Evolutionary conservation across 1,140 invertebrate species (phyloP).

Genomic region (Drosophila insularis): DNA sequence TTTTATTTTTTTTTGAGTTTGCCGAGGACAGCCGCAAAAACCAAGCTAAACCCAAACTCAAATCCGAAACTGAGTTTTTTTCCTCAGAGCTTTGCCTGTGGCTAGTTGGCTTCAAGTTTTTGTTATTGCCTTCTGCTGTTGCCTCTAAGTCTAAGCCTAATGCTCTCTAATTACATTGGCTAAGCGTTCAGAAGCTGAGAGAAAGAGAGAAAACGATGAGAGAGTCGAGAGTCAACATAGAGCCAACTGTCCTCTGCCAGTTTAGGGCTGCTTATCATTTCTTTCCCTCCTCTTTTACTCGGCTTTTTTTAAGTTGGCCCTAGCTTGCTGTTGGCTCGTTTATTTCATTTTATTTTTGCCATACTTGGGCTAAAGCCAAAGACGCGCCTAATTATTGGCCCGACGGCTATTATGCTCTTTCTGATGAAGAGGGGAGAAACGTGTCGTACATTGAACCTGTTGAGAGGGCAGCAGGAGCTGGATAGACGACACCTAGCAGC

Average conservation of each 20-base stretch:
- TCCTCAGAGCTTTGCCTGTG: slow-evolving; percentile 21
- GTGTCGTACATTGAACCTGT: slow-evolving; percentile 50
- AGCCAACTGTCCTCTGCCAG: slow-evolving; percentile 33
- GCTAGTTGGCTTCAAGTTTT: slow-evolving; percentile 45
- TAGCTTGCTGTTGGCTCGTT: slow-evolving; percentile 3
- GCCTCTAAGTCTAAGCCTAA: slow-evolving; percentile 67
- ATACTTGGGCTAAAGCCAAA: slow-evolving; percentile 36
- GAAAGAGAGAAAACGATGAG: background rate
- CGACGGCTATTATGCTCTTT: slow-evolving; percentile 29
- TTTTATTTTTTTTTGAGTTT: slow-evolving; percentile 31
- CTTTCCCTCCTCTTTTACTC: slow-evolving; percentile 18
- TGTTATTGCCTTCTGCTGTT: slow-evolving; percentile 48
- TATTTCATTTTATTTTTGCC: slow-evolving; percentile 17
- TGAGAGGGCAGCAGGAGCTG: background rate
- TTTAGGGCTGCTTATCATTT: slow-evolving; percentile 67
- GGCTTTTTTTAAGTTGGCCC: slow-evolving; percentile 10
- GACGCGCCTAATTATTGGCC: slow-evolving; percentile 69
- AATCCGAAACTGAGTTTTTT: background rate
- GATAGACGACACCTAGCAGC: slow-evolving; percentile 35
- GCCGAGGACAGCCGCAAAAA: slow-evolving; percentile 12
- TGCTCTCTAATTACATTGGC: slow-evolving; percentile 77
- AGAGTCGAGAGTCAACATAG: slow-evolving; percentile 28
- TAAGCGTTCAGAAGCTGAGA: background rate
- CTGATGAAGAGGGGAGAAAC: background rate
- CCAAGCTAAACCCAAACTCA: slow-evolving; percentile 7